Base-by-base conservation (phyloP, 2,797 vertebrate genomes). In the Ptychobarbus kaznakovi region DNA sequence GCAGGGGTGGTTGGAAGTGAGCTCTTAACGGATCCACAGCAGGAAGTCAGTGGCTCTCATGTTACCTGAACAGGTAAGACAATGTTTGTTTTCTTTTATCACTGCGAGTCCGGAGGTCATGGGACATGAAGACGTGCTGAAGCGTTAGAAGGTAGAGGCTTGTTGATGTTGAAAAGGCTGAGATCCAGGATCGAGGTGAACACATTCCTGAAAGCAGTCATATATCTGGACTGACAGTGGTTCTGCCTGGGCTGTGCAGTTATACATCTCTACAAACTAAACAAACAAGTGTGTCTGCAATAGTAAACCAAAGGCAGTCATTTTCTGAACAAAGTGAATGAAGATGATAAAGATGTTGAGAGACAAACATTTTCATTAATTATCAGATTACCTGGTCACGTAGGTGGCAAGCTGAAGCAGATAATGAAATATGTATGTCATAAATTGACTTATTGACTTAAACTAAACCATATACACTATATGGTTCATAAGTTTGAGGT, bases 11-110 rank as follows among this genome's bases (percentile, higher is more conserved):
- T 20, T 90, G 42, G 20, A 63, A 66, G 1, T 86, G 81, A 87
- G 89, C 86, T 82, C 83, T 92, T 90, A 88, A 69, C 35, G 86
- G 84, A 68, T 63, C 86, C 68, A 65, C 78, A 82, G 49, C 42
- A 89, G 90, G 44, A 91, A 91, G 91, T 85, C 58, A 72, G 51
- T 58, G 58, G 81, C 53, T 93, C 93, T 96, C 94, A 86, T 88
- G 92, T 96, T 96, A 95, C 95, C 94, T 95, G 91, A 80, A 87
- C 94, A 96, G 95, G 94, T 96, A 94, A 94, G 92, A 90, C 91
- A 80, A 88, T 95, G 93, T 95, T 96, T 96, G 92, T 95, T 96
- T 96, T 93, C 92, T n/a, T 85, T 90, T 91, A 91, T 88, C 92
- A 91, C 88, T 79, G 89, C 86, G 63, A 88, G 90, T 92, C 88